Percentiles rank a stretch among this genome's conserved stretches.
phyloP scores from a whole-genome alignment of 1,140 invertebrate genomes.

The Drosophila kohkoa region DNA sequence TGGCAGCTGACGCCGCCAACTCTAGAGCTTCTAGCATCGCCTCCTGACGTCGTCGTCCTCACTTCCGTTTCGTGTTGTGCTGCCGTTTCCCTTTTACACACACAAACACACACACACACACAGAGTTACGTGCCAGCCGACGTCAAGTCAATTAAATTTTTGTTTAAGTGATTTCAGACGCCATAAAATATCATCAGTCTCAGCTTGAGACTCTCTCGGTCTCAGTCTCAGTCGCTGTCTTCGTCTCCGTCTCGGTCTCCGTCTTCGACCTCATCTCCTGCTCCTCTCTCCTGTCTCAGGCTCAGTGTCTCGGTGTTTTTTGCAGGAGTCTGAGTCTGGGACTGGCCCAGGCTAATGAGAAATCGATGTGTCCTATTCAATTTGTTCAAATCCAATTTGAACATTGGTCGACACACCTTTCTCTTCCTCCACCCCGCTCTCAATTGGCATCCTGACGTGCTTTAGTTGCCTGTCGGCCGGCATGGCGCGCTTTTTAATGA shows the following conservation, averaged over 20 bases:
- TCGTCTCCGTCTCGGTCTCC: not conserved
- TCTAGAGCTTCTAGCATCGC: constrained; percentile 14
- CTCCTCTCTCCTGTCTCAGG: not conserved
- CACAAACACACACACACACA: no score
- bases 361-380: constrained; percentile 76
- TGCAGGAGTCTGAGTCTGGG: not conserved
- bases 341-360: constrained; percentile 61
- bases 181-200: constrained; percentile 69
- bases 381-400: constrained; percentile 64
- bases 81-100: constrained; percentile 30
- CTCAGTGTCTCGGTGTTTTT: not conserved
- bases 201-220: not conserved
- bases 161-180: constrained; percentile 80
- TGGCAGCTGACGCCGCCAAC: constrained; percentile 30
- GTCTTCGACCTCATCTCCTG: not conserved
- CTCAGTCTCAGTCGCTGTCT: not conserved
- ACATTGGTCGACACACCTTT: constrained; percentile 25
- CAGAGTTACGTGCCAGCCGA: constrained; percentile 15
- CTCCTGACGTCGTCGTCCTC: constrained; percentile 5
- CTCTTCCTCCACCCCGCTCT: constrained; percentile 43
- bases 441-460: constrained; percentile 43
- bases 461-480: constrained; percentile 20
- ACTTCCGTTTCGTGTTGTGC: constrained; percentile 51
- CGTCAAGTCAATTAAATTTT: constrained; percentile 79
- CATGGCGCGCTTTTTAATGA: constrained; percentile 65